Evolutionary conservation across 2,113 vertebrate species (phyloP).

Genomic region (Cebidichthys violaceus): DNA sequence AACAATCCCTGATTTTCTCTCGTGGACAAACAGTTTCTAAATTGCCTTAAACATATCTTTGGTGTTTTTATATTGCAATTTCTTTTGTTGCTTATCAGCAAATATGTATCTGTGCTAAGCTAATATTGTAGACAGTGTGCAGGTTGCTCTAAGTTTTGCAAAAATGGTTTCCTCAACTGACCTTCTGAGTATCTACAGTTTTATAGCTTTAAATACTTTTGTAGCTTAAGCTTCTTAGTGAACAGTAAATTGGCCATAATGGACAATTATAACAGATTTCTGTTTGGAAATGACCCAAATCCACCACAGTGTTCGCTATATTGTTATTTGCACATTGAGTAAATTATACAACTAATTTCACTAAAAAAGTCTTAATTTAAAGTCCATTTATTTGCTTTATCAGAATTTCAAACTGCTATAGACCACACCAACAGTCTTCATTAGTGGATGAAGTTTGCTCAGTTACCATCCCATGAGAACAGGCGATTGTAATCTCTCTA

Average conservation of each 20-base stretch:
- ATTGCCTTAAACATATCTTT: background rate
- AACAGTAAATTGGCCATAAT: background rate
- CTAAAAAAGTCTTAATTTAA: background rate
- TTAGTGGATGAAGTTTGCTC: conserved; percentile 13
- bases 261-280: background rate
- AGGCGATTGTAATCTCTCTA: conserved; percentile 16
- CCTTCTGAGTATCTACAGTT: background rate
- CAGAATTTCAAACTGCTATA: background rate
- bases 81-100: background rate
- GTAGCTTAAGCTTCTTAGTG: background rate
- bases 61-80: background rate
- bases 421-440: background rate
- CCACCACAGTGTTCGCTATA: background rate
- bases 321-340: background rate
- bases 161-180: background rate
- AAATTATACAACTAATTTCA: background rate
- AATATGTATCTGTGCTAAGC: background rate
- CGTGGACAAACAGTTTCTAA: background rate
- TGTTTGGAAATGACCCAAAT: background rate
- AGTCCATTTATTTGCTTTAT: background rate
- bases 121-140: background rate
- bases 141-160: background rate
- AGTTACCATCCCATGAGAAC: conserved; percentile 18
- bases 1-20: background rate
- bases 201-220: background rate